Evolutionary conservation across 2,888 invertebrate genomes (phyloP).

Genomic region (Rambutsinella grinnellia): DNA sequence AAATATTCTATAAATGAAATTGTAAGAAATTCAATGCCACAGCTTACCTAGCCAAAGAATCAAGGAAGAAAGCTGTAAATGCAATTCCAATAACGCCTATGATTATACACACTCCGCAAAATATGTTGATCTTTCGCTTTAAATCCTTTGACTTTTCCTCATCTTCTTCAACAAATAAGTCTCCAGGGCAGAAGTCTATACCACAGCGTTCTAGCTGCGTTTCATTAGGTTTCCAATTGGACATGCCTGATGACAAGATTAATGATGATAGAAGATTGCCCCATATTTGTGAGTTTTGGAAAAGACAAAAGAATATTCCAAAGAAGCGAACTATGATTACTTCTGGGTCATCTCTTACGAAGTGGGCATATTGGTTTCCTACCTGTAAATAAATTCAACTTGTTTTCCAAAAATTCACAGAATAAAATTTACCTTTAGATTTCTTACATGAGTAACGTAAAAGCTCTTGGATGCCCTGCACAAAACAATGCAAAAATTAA

Average conservation of each 20-base stretch:
- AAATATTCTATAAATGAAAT: not conserved
- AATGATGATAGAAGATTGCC: conserved; percentile 94
- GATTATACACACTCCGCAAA: conserved; percentile 88
- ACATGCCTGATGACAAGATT: conserved; percentile 81
- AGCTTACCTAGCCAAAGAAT: conserved; percentile 89
- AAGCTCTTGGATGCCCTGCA: conserved; percentile 98
- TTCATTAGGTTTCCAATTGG: conserved; percentile 22
- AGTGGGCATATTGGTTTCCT: conserved; percentile 89
- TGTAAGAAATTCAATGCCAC: too few relatives aligned
- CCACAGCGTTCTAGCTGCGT: conserved; percentile 74
- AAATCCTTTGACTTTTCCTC: conserved; percentile 83
- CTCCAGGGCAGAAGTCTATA: conserved; percentile 78
- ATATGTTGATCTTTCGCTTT: conserved; percentile 87
- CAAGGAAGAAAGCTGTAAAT: conserved; percentile 88
- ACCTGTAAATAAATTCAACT: conserved; percentile 67
- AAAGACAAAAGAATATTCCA: conserved; percentile 94
- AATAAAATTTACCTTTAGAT: not conserved
- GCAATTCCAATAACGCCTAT: conserved; percentile 89
- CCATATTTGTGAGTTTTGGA: conserved; percentile 93
- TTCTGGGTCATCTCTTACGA: conserved; percentile 88
- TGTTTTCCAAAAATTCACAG: not conserved
- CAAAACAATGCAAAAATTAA: not conserved
- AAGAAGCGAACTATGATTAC: conserved; percentile 96
- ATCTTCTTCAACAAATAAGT: conserved; percentile 70
- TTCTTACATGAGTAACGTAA: conserved; percentile 79